Percentiles rank a stretch among this genome's conserved stretches.
phyloP scores from a whole-genome alignment of 2,888 invertebrate species.

The Ophioninae sp. region DNA sequence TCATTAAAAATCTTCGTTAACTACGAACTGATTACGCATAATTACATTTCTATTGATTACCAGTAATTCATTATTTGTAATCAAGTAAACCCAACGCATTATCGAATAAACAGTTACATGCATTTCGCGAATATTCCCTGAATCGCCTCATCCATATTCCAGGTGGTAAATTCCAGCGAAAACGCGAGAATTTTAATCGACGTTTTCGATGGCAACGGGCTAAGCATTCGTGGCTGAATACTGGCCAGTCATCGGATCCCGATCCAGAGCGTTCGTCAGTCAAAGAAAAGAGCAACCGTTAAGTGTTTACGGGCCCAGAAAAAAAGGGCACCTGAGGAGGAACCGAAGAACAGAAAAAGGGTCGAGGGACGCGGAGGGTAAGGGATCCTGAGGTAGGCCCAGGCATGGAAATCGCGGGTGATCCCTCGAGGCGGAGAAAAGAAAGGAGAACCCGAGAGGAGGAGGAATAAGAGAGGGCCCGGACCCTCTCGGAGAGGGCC shows the following conservation, averaged over 20 bases:
- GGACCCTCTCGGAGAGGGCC: conserved; percentile 21
- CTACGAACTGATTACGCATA: too few relatives aligned
- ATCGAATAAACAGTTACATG: too few relatives aligned
- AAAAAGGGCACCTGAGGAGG: conserved; percentile 14
- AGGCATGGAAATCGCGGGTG: conserved; percentile 56
- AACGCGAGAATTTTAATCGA: not conserved
- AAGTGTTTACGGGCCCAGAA: conserved; percentile 53
- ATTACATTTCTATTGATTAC: too few relatives aligned
- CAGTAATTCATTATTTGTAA: too few relatives aligned
- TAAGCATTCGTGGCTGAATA: not conserved
- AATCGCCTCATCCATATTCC: too few relatives aligned
- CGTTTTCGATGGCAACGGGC: not conserved
- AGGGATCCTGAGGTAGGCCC: conserved; percentile 23
- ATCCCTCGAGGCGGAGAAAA: conserved; percentile 15
- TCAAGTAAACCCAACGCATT: too few relatives aligned
- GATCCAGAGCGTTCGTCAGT: not conserved
- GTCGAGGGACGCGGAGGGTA: conserved; percentile 9
- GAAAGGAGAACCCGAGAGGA: conserved; percentile 6
- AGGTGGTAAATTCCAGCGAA: not conserved
- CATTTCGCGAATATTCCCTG: too few relatives aligned
- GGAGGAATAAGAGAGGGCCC: conserved; percentile 29
- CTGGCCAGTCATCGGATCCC: not conserved
- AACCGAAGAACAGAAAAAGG: not conserved
- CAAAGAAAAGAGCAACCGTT: conserved; percentile 65
- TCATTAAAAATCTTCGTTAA: too few relatives aligned